These are phyloP conservation scores for Eulemur rubriventer DNA, from an alignment of 2,797 vertebrate genomes.

Conservation along the genomic window DNA sequence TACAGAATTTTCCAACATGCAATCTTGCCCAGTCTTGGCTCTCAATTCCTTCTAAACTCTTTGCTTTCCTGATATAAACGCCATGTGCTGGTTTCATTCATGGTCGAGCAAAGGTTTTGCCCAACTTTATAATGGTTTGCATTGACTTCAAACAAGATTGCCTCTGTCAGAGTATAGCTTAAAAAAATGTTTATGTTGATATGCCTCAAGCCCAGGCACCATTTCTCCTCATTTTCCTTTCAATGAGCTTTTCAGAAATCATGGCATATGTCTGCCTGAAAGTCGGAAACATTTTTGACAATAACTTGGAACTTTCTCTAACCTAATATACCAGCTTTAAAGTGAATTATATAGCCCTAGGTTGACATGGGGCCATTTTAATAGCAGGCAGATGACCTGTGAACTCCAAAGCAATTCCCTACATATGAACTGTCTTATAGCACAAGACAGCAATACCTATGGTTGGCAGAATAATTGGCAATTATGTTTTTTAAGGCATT, in stretches of 20 bases:
- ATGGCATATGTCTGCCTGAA: constrained; percentile 57
- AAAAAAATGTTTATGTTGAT: constrained; percentile 73
- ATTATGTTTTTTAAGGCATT: constrained; percentile 47
- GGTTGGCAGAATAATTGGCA: constrained; percentile 8
- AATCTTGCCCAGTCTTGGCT: constrained; percentile 55
- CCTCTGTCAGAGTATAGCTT: constrained; percentile 56
- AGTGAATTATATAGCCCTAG: constrained; percentile 19
- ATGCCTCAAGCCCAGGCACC: constrained; percentile 61
- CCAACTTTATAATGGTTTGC: constrained; percentile 76
- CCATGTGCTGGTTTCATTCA: constrained; percentile 64
- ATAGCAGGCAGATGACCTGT: constrained; percentile 12
- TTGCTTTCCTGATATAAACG: constrained; percentile 56
- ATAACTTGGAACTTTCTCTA: constrained; percentile 63
- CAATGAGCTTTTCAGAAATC: constrained; percentile 68
- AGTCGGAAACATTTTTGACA: constrained; percentile 16
- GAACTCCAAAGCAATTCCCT: constrained; percentile 6
- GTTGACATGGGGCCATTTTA: constrained; percentile 47
- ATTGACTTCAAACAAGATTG: constrained; percentile 68
- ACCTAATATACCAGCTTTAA: constrained; percentile 48
- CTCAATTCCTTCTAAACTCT: constrained; percentile 46
- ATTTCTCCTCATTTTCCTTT: constrained; percentile 71
- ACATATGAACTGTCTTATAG: neutral
- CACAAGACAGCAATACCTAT: neutral
- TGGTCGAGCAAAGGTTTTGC: constrained; percentile 64
- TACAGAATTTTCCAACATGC: constrained; percentile 53